These are phyloP conservation scores for Oophaga sylvatica DNA, from an alignment of 2,797 vertebrate genomes.

Conservation along the genomic window DNA sequence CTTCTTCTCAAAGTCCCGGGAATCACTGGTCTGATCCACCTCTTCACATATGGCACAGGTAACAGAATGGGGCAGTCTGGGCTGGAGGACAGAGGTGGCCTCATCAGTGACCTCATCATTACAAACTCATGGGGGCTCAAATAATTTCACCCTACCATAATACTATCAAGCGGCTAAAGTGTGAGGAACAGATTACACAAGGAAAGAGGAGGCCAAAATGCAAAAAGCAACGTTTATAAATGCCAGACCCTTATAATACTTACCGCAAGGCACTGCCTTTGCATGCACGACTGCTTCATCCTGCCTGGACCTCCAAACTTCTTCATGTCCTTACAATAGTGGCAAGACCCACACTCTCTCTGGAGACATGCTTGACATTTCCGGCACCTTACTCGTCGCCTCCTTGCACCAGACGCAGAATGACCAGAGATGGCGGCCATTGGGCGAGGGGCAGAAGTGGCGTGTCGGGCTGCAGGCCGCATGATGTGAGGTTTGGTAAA, in stretches of 20 bases:
- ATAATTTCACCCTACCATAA: background rate
- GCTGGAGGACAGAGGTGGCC: constrained; percentile 74
- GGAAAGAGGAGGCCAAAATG: background rate
- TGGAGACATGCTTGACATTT: constrained; percentile 91
- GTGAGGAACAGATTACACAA: background rate
- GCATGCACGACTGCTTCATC: constrained; percentile 93
- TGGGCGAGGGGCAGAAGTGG: constrained; percentile 71
- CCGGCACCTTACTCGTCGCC: constrained; percentile 90
- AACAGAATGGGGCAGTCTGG: constrained; percentile 91
- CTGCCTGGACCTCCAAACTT: constrained; percentile 94
- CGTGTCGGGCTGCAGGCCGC: constrained; percentile 75
- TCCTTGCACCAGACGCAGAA: constrained; percentile 79
- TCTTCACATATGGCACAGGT: constrained; percentile 92
- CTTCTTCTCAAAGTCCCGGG: constrained; percentile 82
- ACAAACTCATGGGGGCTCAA: background rate
- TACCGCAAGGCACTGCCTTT: constrained; percentile 90
- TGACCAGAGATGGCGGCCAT: constrained; percentile 59
- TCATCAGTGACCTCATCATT: background rate
- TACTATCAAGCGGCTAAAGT: background rate
- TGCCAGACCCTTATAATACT: constrained; percentile 67
- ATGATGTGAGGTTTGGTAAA: constrained; percentile 83
- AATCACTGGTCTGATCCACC: constrained; percentile 83
- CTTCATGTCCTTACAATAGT: constrained; percentile 95
- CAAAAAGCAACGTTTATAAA: background rate
- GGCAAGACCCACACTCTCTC: constrained; percentile 91